Base-by-base conservation (phyloP, 2,888 invertebrate species). In the Heliconius ismenius region DNA sequence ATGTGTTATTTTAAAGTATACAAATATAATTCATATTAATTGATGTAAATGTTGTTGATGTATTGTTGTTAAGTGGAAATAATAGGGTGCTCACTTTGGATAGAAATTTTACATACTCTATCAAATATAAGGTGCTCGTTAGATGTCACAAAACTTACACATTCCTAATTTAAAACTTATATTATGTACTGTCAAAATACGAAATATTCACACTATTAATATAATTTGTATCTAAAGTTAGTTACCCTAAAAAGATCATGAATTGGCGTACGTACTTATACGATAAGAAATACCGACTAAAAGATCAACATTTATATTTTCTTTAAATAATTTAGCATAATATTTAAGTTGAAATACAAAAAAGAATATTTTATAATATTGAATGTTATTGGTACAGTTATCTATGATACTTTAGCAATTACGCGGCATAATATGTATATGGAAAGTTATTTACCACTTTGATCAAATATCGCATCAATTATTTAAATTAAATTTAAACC, bases 261-360 rank as follows among this genome's bases (percentile, higher is more conserved):
- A 18, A 26, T 78, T 78, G 81, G 81, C 81, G 68, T 63, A 78
- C 75, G 79, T 81, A 81, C 81, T 81, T 81, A 81, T 74, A 75
- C 73, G 76, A 74, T 74, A 63, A 24, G 18, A 36, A 63, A 70
- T 74, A 78, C 24, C 39, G 24, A 73, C 39, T 70, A 28, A 70
- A 70, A 58, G 28, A 32, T 58, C n/a, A 70, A 36, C 70, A 70
- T 15, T 70, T 58, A 36, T 36, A 58, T 58, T 32, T 36, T 24
- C 58, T 58, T 69, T 58, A 58, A 54, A 24, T 58, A 54, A 36
- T 32, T 70, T 58, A 32, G 58, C 70, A 58, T 70, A 70, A 70
- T 70, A 70, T 58, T 36, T 36, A 70, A 54, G n/a, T 70, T n/a
- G 58, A 6, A 21, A 58, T 54, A 49, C 2, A 58, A 4, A 58